These are phyloP conservation scores for Parauchenoglanis ngamensis DNA, from an alignment of 2,797 vertebrate genomes.

Conservation along the genomic window DNA sequence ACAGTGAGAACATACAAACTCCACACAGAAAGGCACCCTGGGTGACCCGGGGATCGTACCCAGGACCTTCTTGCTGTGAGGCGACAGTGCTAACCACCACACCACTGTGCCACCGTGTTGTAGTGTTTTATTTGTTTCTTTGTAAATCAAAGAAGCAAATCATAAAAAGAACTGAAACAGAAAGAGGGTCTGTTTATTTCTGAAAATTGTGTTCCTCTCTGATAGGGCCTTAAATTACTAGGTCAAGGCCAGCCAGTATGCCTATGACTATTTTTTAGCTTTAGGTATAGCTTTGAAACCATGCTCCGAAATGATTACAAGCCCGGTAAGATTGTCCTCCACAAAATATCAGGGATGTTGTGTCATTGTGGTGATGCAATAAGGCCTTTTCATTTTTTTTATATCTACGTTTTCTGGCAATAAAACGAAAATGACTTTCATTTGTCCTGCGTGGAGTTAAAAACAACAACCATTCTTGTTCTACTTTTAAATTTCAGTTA, in stretches of 20 bases:
- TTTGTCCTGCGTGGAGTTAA: background rate
- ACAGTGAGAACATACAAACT: no score
- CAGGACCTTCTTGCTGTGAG: no score
- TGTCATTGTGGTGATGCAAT: background rate
- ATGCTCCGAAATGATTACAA: background rate
- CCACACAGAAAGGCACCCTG: no score
- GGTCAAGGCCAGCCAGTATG: background rate
- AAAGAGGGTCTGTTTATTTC: background rate
- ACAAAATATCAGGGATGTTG: background rate
- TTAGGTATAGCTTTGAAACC: background rate
- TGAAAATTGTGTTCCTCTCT: background rate
- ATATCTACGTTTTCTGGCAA: no score
- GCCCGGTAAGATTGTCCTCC: background rate
- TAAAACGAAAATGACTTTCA: background rate
- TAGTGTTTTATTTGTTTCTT: background rate
- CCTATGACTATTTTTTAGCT: background rate
- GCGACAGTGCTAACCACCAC: no score
- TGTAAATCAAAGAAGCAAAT: background rate
- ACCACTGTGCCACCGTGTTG: no score
- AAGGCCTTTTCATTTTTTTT: background rate
- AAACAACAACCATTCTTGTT: background rate
- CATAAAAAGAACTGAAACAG: background rate
- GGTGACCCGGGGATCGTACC: no score
- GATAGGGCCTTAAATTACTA: background rate
- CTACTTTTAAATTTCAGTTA: background rate